phyloP scores from a whole-genome alignment of 2,113 vertebrate genomes.

The Ceyx margarethae region DNA sequence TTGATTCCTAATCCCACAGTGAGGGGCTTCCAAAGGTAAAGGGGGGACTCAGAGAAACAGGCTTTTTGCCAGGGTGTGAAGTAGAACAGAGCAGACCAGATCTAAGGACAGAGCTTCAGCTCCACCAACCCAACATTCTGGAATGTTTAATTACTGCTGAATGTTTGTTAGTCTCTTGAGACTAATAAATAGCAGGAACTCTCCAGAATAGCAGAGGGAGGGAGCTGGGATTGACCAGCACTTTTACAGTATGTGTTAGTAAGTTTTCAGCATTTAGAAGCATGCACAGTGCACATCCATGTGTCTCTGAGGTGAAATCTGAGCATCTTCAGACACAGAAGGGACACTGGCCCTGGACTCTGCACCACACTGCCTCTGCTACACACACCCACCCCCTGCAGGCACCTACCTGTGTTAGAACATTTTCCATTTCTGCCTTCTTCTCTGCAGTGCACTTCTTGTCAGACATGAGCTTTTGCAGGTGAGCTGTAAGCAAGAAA shows the following conservation, averaged over 20 bases:
- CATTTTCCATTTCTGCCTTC: constrained; percentile 92
- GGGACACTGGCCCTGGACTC: neutral
- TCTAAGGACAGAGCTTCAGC: neutral
- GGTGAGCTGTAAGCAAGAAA: constrained; percentile 79
- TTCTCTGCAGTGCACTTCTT: constrained; percentile 93
- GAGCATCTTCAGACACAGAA: neutral
- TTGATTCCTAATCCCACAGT: neutral
- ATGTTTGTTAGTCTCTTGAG: too few species aligned
- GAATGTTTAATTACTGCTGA: too few species aligned
- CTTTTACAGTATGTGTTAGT: neutral
- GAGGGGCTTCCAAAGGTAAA: neutral
- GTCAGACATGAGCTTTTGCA: constrained; percentile 97
- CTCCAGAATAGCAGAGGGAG: neutral
- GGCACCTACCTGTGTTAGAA: constrained; percentile 85
- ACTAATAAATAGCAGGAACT: neutral
- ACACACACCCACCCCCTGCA: neutral
- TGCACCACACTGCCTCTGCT: accelerated
- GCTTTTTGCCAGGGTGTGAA: neutral
- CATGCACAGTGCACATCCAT: neutral
- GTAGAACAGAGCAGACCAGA: neutral
- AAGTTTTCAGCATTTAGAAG: neutral
- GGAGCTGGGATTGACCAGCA: neutral
- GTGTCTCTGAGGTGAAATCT: neutral
- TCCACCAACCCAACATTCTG: neutral
- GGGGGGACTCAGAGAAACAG: neutral